phyloP scores from a whole-genome alignment of 2,797 vertebrate genomes.

The Hapalemur alaotrensis region DNA sequence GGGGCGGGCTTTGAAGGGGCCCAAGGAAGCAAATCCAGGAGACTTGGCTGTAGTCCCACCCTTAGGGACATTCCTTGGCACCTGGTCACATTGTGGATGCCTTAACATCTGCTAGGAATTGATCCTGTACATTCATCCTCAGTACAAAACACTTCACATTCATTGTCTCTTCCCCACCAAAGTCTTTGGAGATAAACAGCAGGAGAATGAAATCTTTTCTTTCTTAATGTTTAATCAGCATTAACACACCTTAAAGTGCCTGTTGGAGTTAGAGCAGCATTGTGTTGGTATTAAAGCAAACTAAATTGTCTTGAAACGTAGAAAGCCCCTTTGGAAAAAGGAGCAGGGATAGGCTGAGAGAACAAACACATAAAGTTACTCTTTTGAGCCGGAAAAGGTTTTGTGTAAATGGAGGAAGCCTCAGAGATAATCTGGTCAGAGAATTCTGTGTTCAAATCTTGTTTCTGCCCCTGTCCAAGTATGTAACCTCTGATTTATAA shows the following conservation, averaged over 20 bases:
- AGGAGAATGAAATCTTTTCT: conserved; percentile 21
- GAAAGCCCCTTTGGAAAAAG: conserved; percentile 5
- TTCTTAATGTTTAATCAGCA: background rate
- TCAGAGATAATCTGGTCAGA: background rate
- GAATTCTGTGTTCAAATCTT: conserved; percentile 12
- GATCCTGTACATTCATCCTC: conserved; percentile 2
- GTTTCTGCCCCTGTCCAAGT: background rate
- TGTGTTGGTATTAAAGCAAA: conserved; percentile 11
- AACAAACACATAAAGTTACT: background rate
- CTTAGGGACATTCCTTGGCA: background rate
- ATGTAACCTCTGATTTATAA: background rate
- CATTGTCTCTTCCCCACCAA: background rate
- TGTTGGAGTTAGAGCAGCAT: background rate
- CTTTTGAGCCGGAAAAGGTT: background rate
- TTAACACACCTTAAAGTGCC: background rate
- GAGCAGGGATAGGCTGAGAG: background rate
- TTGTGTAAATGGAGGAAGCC: background rate
- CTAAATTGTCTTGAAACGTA: background rate
- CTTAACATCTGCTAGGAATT: background rate
- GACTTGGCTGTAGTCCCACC: background rate
- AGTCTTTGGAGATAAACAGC: background rate
- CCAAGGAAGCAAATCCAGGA: conserved; percentile 13
- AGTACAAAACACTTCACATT: background rate
- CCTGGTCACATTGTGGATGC: background rate
- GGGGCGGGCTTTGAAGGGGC: background rate